Percentiles rank a stretch among this genome's conserved stretches.
Evolutionary conservation across 2,888 invertebrate genomes (phyloP).

Genomic region (Oxyteleia sp.): DNA sequence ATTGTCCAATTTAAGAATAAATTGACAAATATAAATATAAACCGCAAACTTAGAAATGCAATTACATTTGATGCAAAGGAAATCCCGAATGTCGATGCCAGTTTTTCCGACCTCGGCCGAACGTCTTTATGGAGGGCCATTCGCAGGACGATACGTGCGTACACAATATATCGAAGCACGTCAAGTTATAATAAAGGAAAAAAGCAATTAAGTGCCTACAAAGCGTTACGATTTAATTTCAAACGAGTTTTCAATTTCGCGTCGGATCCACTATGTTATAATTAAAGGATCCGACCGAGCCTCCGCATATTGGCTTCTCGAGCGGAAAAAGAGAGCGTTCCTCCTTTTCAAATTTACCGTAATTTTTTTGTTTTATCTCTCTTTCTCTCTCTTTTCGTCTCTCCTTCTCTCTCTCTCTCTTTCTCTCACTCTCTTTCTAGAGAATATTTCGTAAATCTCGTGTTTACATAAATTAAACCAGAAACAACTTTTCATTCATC

Average conservation of each 20-base stretch:
- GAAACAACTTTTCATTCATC: neutral
- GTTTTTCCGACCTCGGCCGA: no score
- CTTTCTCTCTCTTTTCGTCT: no score
- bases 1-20: no score
- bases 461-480: no score
- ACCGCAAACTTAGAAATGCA: no score
- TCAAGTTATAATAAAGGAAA: slow-evolving; percentile 62
- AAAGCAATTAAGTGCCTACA: slow-evolving; percentile 74
- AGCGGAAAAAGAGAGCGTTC: neutral
- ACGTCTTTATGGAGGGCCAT: neutral
- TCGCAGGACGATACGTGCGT: neutral
- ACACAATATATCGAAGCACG: slow-evolving; percentile 24
- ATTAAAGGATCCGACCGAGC: slow-evolving; percentile 22
- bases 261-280: slow-evolving; percentile 29
- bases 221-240: slow-evolving; percentile 78
- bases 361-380: no score
- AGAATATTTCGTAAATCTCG: no score
- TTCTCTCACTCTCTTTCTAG: no score
- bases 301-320: slow-evolving; percentile 16
- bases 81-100: no score
- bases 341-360: neutral
- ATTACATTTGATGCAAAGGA: no score
- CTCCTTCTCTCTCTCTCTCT: no score
- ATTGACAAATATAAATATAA: no score
- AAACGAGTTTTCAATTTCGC: slow-evolving; percentile 60